Conservation (phyloP, 2,797 vertebrate genomes). For the Astyanax mexicanus region DNA sequence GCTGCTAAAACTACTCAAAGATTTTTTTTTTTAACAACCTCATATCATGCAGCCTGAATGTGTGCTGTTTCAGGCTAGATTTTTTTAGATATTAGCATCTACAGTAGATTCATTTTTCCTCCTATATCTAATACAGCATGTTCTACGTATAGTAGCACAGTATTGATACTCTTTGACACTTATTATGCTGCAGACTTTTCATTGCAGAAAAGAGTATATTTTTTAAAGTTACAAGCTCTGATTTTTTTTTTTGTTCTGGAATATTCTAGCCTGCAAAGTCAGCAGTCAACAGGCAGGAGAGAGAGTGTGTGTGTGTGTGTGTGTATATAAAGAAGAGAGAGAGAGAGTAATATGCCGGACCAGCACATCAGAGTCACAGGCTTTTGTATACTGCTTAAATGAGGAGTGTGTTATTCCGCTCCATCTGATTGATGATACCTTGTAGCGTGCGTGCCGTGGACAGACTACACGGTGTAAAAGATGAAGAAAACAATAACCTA, state of each 20-base stretch:
- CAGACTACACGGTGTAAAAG: slow-evolving; percentile 57
- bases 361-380: slow-evolving; percentile 40
- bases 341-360: slow-evolving; percentile 16
- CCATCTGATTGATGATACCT: slow-evolving; percentile 56
- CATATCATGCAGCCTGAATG: too few species aligned
- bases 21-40: too few species aligned
- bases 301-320: background rate
- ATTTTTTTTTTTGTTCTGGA: background rate
- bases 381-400: slow-evolving; percentile 44
- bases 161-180: too few species aligned
- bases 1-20: too few species aligned
- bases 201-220: too few species aligned
- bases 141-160: too few species aligned
- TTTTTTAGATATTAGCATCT: too few species aligned
- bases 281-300: slow-evolving; percentile 6
- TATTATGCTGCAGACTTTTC: background rate
- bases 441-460: slow-evolving; percentile 46
- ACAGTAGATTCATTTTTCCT: too few species aligned
- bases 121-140: too few species aligned
- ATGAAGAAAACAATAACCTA: slow-evolving; percentile 53
- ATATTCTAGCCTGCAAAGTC: background rate
- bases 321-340: too few species aligned
- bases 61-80: too few species aligned
- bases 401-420: slow-evolving; percentile 49
- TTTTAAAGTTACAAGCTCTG: too few species aligned